Base-by-base conservation (phyloP, 2,888 invertebrate species). In the Dexiosoma caninum region DNA sequence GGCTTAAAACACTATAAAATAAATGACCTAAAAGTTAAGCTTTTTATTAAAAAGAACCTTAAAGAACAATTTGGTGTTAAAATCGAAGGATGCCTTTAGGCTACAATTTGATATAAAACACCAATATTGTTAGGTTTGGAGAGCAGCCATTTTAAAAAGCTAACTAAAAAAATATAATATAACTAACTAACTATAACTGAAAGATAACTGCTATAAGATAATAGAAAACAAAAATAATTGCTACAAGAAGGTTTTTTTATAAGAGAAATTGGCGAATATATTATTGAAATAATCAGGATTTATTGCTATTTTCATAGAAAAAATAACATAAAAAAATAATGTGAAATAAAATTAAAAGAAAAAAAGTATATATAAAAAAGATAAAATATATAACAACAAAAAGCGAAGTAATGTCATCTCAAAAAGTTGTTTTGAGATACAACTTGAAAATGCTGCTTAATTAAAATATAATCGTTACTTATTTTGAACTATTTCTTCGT, bases 151-250 rank as follows among this genome's bases (percentile, higher is more conserved):
- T 46, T 21, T 19, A 51, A 64, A 70, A 72, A 51, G 51, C 59
- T 23, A 40, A 77, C 6, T 57, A 35, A 23, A 46, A 60, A 40
- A 32, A 40, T 7, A 78, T 62, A 59, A 76, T 60, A n/a, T 19
- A 51, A 66, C 6, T 60, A 46, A n/a, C 64, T 35, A 51, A 77
- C 14, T 57, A 4, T 10, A 32, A 51, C 46, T 23, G 51, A 35
- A 53, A 14, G 19, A 12, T 40, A 21, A 12, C 9, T 37, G 12
- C n/a, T n/a, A 66, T 60, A 59, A 67, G 60, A 23, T 46, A 46
- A 19, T 51, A 72, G 23, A 62, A 76, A 79, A 76, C 49, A 69
- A 66, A 64, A 57, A 40, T n/a, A 62, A 49, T 40, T 53, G 35
- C 7, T 16, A 35, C 66, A 71, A 66, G 71, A 16, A 12, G 30